A percentile compares a stretch with the other conserved stretches of the same genome.
Conservation (phyloP, 2,888 invertebrate species). For the Phania funesta region DNA sequence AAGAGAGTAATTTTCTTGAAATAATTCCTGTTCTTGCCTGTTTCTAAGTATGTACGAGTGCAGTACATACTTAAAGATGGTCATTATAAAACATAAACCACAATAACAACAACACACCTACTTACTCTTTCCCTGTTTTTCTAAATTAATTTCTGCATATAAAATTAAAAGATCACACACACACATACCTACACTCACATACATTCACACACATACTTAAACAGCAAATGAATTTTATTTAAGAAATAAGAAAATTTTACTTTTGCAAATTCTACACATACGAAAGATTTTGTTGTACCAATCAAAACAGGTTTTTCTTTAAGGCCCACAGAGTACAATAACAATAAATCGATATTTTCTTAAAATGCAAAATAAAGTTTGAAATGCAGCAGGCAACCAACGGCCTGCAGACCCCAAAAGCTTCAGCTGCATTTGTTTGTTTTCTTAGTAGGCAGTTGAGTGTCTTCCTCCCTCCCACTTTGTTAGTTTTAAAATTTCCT, state of each 20-base stretch:
- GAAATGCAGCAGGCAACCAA: constrained; percentile 12
- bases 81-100: constrained; percentile 35
- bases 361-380: constrained; percentile 41
- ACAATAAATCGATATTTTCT: constrained; percentile 59
- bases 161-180: neutral
- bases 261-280: constrained; percentile 2
- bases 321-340: constrained; percentile 39
- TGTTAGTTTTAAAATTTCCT: constrained; percentile 19
- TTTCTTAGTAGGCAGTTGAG: constrained; percentile 8
- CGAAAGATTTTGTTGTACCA: constrained; percentile 48
- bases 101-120: neutral
- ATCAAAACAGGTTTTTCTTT: constrained; percentile 51
- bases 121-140: neutral
- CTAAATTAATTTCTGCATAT: no score
- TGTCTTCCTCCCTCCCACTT: neutral
- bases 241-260: constrained; percentile 50
- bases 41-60: no score
- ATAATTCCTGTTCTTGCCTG: neutral
- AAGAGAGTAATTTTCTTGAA: constrained; percentile 33
- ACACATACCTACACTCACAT: neutral
- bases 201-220: neutral
- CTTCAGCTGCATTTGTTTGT: neutral
- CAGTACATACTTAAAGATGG: constrained; percentile 29
- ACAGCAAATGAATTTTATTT: constrained; percentile 42
- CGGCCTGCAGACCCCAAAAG: neutral